Evolutionary conservation across 2,797 vertebrate genomes (phyloP), one percentile per base, ranked within the genome.

Genomic region (Hippopotamyrus pictus): DNA sequence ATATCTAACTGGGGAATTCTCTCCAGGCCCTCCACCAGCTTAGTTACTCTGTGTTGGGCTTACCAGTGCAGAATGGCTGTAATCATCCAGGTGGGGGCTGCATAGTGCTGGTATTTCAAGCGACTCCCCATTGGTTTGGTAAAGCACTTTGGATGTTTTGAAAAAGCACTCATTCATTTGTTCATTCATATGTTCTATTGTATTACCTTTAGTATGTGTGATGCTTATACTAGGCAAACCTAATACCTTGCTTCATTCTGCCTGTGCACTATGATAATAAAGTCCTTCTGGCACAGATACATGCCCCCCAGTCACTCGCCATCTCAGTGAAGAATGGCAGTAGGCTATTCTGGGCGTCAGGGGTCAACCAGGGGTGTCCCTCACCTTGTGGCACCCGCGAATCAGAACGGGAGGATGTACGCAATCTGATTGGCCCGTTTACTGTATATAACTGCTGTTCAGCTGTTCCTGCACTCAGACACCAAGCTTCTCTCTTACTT

Each of bases 291-390:
- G 91, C 89, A 88, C 91, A 94, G 94, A 94, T 95, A 93, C 93
- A 90, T 91, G 91, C n/a, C 91, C 91, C 91, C 92, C 62, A 69
- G 29, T 14, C 91, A 91, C 92, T 91, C 59, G 65, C 92, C 92
- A 22, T 94, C 92, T 93, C 33, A 92, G 92, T 93, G 89, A 1
- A 92, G 89, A 46, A 90, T 92, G 93, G 94, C 92, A 93, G 89
- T 93, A 93, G 93, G 94, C 94, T 89, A 91, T 95, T 92, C 90
- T 93, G 92, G 93, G 93, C 92, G 92, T 96, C 94, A 8, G 90
- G 89, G 91, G 88, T 19, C 79, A 89, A 89, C 93, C 95, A 95
- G 94, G 90, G 93, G 91, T 92, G 91, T 93, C 94, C 92, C 90
- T 90, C 91, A 92, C 86, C 89, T 89, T 92, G 92, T 91, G 90